Percentiles rank a stretch among this genome's conserved stretches.
Evolutionary conservation across 2,888 invertebrate species (phyloP).

Genomic region (Hydroisotoma schaefferi): DNA sequence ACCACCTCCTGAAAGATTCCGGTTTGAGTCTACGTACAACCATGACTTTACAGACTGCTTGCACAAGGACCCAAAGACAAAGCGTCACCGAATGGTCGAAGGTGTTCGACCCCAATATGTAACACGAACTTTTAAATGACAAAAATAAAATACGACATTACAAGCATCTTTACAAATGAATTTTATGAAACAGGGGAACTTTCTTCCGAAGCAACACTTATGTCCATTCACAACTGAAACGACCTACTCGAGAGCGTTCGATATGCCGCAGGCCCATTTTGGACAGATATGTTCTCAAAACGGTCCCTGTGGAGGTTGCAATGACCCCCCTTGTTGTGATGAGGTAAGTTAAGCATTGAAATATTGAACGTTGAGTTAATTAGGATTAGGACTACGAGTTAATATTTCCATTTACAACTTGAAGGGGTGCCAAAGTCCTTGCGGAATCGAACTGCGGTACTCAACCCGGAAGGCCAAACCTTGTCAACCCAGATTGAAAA

Average conservation of each 20-base stretch:
- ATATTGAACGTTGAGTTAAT: not conserved
- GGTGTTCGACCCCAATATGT: conserved; percentile 40
- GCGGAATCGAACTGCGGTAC: conserved; percentile 39
- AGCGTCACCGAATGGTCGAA: conserved; percentile 35
- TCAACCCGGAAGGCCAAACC: conserved; percentile 20
- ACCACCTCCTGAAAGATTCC: conserved; percentile 40
- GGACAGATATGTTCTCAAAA: conserved; percentile 38
- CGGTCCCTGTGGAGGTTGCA: conserved; percentile 37
- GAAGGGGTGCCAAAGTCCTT: conserved; percentile 31
- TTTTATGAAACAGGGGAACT: conserved; percentile 21
- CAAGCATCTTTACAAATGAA: not conserved
- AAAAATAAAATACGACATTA: conserved; percentile 1
- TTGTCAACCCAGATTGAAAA: conserved; percentile 29
- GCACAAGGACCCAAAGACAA: conserved; percentile 25
- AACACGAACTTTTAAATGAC: conserved; percentile 5
- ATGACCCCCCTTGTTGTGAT: conserved; percentile 29
- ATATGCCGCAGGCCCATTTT: conserved; percentile 42
- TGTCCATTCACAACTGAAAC: conserved; percentile 47
- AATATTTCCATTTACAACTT: conserved; percentile 5
- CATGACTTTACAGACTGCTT: conserved; percentile 40
- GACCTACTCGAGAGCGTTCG: conserved; percentile 44
- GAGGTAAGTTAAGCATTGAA: conserved; percentile 14
- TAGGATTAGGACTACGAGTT: not conserved
- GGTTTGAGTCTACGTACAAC: conserved; percentile 45
- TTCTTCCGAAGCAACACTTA: conserved; percentile 39